Evolutionary conservation across 2,113 vertebrate species (phyloP), one percentile per base, ranked within the genome.

Genomic region (Hypomesus transpacificus): DNA sequence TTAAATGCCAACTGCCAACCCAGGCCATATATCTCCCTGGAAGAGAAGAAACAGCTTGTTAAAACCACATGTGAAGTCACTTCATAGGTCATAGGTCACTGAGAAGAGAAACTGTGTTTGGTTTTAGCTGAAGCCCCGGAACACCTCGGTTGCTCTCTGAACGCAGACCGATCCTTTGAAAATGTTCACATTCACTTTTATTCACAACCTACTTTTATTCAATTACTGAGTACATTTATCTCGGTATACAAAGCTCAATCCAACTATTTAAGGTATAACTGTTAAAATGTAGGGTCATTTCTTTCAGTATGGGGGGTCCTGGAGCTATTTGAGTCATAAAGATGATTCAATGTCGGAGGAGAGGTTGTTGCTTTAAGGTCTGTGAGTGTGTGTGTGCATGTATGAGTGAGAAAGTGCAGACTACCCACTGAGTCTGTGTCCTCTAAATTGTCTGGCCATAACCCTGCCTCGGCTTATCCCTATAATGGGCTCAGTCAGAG

Each of bases 401-500:
- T 64, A 63, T 63, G 63, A 31, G 50, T 22, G 4, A 17, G 46
- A 31, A 66, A 71, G 63, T 31, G 24, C 20, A 20, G 79, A 64
- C 75, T 82, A 60, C 81, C 82, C 74, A 82, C 50, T 1, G 77
- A 9, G 76, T 1, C 6, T 0, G 51, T 75, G 81, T 75, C 77
- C 84, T 84, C 61, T 60, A 58, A 80, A 63, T 76, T 76, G 80
- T 82, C 77, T 39, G 84, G 84, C 74, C 79, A 54, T 84, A 81
- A 87, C 86, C 86, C 79, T 68, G 73, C 73, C 65, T 1, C 26
- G 63, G 73, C 83, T 85, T 68, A 87, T 80, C 82, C 83, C 71
- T 4, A 2, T 72, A 83, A 87, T 70, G 71, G 78, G 82, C 77
- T 85, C 77, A 3, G 9, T 85, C 75, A 3, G 11, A 69, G 59